Percentiles rank a stretch among this genome's conserved stretches.
Evolutionary conservation across 92 coral and sea anemone species (phyloP).

Genomic region (Porites divaricata): DNA sequence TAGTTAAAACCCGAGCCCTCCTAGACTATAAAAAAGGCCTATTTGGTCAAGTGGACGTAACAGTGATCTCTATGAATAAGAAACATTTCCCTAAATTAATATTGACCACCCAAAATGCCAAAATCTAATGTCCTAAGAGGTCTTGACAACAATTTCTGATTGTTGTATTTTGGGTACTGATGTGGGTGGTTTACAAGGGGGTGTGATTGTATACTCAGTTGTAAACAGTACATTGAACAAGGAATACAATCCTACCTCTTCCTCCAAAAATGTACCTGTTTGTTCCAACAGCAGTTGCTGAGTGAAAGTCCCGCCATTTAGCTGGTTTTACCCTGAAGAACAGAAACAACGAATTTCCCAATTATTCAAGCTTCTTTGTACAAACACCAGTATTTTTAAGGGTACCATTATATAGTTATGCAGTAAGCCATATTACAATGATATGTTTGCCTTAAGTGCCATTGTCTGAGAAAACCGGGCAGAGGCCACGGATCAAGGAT

Average conservation of each 20-base stretch:
- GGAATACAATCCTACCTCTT: conserved; percentile 65
- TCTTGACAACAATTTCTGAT: not conserved
- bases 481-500: no score
- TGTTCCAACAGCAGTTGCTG: conserved; percentile 95
- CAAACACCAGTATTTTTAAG: not conserved
- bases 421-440: no score
- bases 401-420: no score
- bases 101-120: not conserved
- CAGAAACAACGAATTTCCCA: not conserved
- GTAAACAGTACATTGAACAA: no score
- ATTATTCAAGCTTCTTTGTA: not conserved
- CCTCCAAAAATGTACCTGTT: conserved; percentile 98
- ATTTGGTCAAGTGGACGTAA: no score
- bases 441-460: no score
- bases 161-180: no score
- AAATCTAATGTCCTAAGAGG: not conserved
- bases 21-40: no score
- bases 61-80: not conserved
- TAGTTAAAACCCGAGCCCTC: no score
- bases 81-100: not conserved
- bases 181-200: not conserved
- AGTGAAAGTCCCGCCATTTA: conserved; percentile 94
- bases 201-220: no score
- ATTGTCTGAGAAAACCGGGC: no score
- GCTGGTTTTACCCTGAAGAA: conserved; percentile 84